phyloP scores from a whole-genome alignment of 1,140 invertebrate species.

The Cephus cinctus region DNA sequence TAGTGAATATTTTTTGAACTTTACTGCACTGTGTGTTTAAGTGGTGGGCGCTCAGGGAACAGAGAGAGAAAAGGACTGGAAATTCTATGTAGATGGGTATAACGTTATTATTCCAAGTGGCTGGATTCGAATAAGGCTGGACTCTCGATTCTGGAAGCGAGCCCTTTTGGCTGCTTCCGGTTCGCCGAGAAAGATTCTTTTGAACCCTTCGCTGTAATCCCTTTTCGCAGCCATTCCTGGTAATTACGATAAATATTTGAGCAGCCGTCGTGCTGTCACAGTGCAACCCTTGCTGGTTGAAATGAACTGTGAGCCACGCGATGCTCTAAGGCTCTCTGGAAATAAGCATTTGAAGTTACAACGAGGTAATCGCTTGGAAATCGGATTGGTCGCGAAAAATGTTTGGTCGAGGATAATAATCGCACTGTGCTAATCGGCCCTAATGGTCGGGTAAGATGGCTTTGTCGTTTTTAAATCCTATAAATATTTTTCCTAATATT shows the following conservation, averaged over 20 bases:
- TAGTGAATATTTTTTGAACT: too few species aligned
- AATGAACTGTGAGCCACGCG: neutral
- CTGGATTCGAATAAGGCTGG: conserved; percentile 14
- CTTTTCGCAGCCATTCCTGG: conserved; percentile 12
- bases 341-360: neutral
- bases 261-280: conserved; percentile 46
- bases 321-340: neutral
- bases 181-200: conserved; percentile 6
- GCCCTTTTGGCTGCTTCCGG: conserved; percentile 18
- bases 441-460: conserved; percentile 34
- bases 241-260: conserved; percentile 57
- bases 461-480: conserved; percentile 39
- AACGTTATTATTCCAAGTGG: conserved; percentile 43
- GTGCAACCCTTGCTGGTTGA: neutral
- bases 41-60: too few species aligned
- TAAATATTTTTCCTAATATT: conserved; percentile 53
- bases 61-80: too few species aligned
- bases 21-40: too few species aligned
- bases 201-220: neutral
- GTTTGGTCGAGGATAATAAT: conserved; percentile 24
- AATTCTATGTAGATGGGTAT: too few species aligned
- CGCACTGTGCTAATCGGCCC: conserved; percentile 35
- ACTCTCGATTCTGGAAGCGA: conserved; percentile 7
- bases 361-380: conserved; percentile 24
- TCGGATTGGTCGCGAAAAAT: conserved; percentile 32